phyloP scores from a whole-genome alignment of 2,888 invertebrate species.

The Gisinianus flammeolus region DNA sequence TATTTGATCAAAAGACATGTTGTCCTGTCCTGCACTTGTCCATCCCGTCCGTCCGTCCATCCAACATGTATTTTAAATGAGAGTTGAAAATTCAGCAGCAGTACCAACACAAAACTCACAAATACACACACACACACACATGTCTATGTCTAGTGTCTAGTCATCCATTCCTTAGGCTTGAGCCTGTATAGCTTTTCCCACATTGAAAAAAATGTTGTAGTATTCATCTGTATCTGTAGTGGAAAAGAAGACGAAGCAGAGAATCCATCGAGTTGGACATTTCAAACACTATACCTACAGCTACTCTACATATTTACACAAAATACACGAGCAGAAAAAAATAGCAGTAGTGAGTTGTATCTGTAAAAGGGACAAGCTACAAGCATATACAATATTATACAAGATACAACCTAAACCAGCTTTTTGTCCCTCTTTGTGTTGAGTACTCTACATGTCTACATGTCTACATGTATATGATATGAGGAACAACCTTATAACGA shows the following conservation, averaged over 20 bases:
- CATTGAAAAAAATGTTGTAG: not conserved
- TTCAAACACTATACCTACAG: not conserved
- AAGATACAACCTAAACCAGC: not conserved
- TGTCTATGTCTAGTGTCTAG: no score
- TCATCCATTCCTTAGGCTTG: not conserved
- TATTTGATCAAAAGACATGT: slow-evolving; percentile 44
- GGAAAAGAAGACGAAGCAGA: not conserved
- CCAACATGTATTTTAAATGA: slow-evolving; percentile 40
- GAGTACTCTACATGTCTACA: no score
- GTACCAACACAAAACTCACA: not conserved
- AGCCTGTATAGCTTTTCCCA: not conserved
- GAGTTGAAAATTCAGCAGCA: slow-evolving; percentile 37
- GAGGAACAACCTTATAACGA: not conserved
- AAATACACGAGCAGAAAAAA: no score
- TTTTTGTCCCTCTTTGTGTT: no score
- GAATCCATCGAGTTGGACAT: not conserved
- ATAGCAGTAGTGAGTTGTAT: not conserved
- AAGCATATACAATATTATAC: not conserved
- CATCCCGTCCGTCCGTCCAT: slow-evolving; percentile 35
- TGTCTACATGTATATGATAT: not conserved
- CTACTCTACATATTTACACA: no score
- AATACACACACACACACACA: not conserved
- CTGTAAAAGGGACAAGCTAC: no score
- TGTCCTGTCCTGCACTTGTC: slow-evolving; percentile 38
- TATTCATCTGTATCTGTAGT: not conserved